Evolutionary conservation across 2,888 invertebrate genomes (phyloP), one percentile per base, ranked within the genome.

Genomic region (Lobophora halterata): DNA sequence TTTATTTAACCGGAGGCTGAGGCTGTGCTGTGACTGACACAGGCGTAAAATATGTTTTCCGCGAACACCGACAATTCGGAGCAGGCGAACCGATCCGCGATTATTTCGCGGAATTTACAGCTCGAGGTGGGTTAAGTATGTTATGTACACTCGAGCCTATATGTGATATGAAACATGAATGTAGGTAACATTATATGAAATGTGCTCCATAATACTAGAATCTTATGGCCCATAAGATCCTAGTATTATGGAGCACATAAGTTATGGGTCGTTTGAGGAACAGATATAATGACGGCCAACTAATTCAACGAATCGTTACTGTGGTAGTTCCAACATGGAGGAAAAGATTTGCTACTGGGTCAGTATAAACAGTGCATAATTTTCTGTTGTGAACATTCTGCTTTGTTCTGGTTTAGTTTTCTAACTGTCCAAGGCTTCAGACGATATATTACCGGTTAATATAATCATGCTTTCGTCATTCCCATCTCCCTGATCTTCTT

Each of bases 141-240:
- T 16, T 16, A 3, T 20, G 17, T 26, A 18, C 26, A 21, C 33
- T 40, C 42, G 36, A 48, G 36, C 46, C 48, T 47, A 42, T 13
- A 46, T 49, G 37, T 36, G 46, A 46, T 41, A 39, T 47, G 37
- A 47, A n/a, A 7, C 7, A 16, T 9, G 36, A 46, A 36, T 38
- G 23, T n/a, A n/a, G n/a, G n/a, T 39, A 43, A 39, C 31, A 21
- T 24, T 38, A 37, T 5, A 51, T 41, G 40, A 47, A 49, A 42
- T 40, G 38, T 21, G 36, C 36, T 36, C 29, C 29, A 30, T 37
- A 17, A 13, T 30, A 40, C 27, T 24, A 39, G 43, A 17, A 31
- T 40, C 43, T 25, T 34, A 24, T 20, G 26, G 28, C 19, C 9
- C 16, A 28, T 24, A 9, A 24, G n/a, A n/a, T n/a, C n/a, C n/a